Base-by-base conservation (phyloP, 2,888 invertebrate genomes). In the Sarcophaga carnaria region DNA sequence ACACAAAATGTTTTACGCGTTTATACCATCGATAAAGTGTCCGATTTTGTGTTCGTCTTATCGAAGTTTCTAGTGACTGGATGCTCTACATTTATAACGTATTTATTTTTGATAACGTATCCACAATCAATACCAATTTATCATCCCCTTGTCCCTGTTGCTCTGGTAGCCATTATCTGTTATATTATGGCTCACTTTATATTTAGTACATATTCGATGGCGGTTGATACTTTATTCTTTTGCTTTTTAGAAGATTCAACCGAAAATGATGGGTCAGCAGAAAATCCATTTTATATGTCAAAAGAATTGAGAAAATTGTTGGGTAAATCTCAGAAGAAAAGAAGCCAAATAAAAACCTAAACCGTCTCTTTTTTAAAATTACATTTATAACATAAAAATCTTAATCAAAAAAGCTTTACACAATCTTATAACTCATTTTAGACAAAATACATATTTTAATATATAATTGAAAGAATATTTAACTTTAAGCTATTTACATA, bases 221-320 rank as follows among this genome's bases (percentile, higher is more conserved):
- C 99, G 0, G 98, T 99, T 1, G 99, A 99, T 91, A 99, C 99
- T 0, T 94, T 99, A 76, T 99, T 99, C 94, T 95, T 99, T 78
- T 99, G 99, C 93, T 99, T 99, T 95, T 94, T 99, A 94, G 98
- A 99, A 95, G 99, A 99, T 93, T 96, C 97, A 90, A 99, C 99
- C 93, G 95, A 97, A 89, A 98, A 99, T 92, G 99, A 99, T 93
- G 99, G 99, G 5, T 96, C 97, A 0, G 93, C 95, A 1, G 97
- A 97, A 88, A 98, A 97, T 92, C 99, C 99, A 0, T 99, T 97
- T 93, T 98, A 95, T 92, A 99, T 99, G 99, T 97, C 98, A 27
- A 97, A 96, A 92, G 95, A 96, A 90, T 95, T 99, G 75, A 97
- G 97, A 96, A 96, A 96, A 93, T 96, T 99, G 89, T 95, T 99